Evolutionary conservation across 2,888 invertebrate species (phyloP).

Genomic region (Cosmia pyralina): DNA sequence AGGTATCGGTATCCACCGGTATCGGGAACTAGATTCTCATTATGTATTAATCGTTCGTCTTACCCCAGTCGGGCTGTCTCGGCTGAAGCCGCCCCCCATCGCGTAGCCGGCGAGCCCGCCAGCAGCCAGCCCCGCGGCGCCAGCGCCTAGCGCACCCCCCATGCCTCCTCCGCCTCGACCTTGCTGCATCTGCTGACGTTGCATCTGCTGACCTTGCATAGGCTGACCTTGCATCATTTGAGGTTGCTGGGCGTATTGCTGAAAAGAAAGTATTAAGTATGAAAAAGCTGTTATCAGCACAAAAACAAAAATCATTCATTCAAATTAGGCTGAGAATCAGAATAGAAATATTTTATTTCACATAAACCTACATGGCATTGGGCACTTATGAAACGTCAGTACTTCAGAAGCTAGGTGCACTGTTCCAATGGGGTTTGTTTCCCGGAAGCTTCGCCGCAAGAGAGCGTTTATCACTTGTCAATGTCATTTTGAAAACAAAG

Average conservation of each 20-base stretch:
- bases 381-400: too few species aligned
- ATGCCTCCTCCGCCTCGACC: constrained; percentile 73
- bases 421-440: too few species aligned
- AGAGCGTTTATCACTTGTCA: too few species aligned
- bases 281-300: background rate
- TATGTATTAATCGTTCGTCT: background rate
- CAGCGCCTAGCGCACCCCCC: constrained; percentile 86
- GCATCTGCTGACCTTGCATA: too few species aligned
- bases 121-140: constrained; percentile 89
- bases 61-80: background rate
- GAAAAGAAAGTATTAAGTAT: background rate
- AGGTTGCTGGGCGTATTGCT: background rate
- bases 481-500: too few species aligned
- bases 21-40: too few species aligned
- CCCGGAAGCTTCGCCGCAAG: too few species aligned
- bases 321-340: background rate
- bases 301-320: background rate
- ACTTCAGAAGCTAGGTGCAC: too few species aligned
- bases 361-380: too few species aligned
- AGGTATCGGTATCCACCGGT: background rate
- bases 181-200: constrained; percentile 29
- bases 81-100: constrained; percentile 86
- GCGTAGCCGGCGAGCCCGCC: constrained; percentile 91
- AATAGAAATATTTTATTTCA: background rate
- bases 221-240: constrained; percentile 21